phyloP scores from a whole-genome alignment of 2,113 vertebrate species.

The Crotalus helleri region DNA sequence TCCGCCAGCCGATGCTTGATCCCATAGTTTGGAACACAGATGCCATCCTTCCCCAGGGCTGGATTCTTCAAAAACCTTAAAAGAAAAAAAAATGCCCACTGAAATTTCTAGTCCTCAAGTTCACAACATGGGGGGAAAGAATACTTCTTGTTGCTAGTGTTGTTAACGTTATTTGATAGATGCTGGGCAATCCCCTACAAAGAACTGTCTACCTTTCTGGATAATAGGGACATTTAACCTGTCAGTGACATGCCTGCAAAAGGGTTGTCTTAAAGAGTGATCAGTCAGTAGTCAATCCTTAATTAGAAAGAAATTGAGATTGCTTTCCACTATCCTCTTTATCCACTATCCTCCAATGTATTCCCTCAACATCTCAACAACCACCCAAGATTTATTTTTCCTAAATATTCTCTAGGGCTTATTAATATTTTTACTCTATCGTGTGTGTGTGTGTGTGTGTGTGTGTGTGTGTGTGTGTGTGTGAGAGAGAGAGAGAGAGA shows the following conservation, averaged over 20 bases:
- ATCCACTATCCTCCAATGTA: not conserved
- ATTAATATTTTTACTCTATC: not conserved
- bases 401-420: not conserved
- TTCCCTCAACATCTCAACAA: not conserved
- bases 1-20: conserved; percentile 68
- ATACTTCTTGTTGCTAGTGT: not conserved
- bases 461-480: too few relatives aligned
- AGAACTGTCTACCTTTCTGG: not conserved
- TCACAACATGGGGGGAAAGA: not conserved
- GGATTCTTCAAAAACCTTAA: not conserved
- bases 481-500: too few relatives aligned
- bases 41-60: conserved; percentile 57
- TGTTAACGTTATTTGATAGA: not conserved
- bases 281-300: not conserved
- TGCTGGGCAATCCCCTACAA: not conserved
- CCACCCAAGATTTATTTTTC: not conserved
- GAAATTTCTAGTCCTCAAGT: not conserved
- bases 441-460: not conserved
- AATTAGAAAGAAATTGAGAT: not conserved
- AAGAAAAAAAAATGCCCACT: not conserved
- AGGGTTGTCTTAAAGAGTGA: not conserved
- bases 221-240: not conserved
- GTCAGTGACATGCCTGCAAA: not conserved
- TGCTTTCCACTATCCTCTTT: not conserved
- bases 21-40: conserved; percentile 72